Conservation (phyloP, 2,113 vertebrate genomes). For the Equus przewalskii region DNA sequence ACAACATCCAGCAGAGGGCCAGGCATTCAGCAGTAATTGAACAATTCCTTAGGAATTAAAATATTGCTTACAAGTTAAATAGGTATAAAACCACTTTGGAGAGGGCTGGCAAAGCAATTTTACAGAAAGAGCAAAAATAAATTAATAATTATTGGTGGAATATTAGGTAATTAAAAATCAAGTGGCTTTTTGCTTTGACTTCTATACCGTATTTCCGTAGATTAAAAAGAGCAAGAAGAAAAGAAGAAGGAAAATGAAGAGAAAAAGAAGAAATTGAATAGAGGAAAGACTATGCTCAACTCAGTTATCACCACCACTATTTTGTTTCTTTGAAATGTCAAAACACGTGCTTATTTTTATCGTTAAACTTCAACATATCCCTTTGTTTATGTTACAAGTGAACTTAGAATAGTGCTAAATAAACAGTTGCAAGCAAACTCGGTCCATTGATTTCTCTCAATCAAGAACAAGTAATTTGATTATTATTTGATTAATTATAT, state of each 20-base stretch:
- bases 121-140: not conserved
- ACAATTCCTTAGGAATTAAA: not conserved
- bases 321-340: not conserved
- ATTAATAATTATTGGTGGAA: not conserved
- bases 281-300: not conserved
- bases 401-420: not conserved
- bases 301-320: too few relatives aligned
- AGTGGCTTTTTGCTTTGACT: not conserved
- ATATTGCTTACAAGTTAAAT: not conserved
- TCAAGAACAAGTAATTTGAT: not conserved
- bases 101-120: not conserved
- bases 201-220: not conserved
- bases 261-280: not conserved
- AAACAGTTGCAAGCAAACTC: not conserved
- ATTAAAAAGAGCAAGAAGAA: not conserved
- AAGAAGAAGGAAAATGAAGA: not conserved
- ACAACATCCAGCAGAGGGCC: not conserved
- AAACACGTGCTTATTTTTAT: not conserved
- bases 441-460: not conserved
- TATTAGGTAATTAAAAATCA: not conserved
- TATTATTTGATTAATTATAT: not conserved
- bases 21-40: rapidly evolving
- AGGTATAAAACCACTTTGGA: not conserved
- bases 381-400: not conserved
- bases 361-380: not conserved